A percentile compares a stretch with the other conserved stretches of the same genome.
Evolutionary conservation across 2,888 invertebrate genomes (phyloP).

Genomic region (Pheosia tremula): DNA sequence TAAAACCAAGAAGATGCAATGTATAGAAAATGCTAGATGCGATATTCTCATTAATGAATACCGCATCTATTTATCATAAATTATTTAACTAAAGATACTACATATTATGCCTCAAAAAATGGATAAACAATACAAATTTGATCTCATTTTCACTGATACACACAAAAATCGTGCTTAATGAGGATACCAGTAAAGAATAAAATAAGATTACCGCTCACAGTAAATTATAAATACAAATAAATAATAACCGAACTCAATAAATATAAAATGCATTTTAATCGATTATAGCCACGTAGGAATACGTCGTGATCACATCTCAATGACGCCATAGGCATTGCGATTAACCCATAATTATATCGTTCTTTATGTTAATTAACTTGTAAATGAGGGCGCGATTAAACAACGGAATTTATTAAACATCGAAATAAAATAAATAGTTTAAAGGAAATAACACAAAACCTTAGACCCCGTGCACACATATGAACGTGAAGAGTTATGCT

Average conservation of each 20-base stretch:
- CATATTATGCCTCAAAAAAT: no score
- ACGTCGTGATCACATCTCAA: background rate
- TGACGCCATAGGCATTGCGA: conserved; percentile 25
- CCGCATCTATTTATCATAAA: no score
- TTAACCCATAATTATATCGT: conserved; percentile 43
- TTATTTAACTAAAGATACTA: no score
- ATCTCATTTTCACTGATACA: no score
- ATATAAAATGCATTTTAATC: background rate
- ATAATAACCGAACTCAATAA: background rate
- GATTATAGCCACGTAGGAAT: background rate
- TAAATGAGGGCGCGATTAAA: conserved; percentile 33
- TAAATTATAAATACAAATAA: background rate
- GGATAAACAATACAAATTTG: no score
- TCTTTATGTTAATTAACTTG: conserved; percentile 40
- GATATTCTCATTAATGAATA: no score
- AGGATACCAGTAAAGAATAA: background rate
- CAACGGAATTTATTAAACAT: conserved; percentile 39
- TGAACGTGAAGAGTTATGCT: background rate
- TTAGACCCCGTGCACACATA: conserved; percentile 13
- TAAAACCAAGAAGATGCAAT: no score
- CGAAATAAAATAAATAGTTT: conserved; percentile 39
- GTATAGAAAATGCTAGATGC: no score
- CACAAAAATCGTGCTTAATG: no score
- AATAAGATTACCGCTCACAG: background rate
- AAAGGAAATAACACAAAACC: conserved; percentile 28